Evolutionary conservation across 2,113 vertebrate genomes (phyloP).

Genomic region (Pedionomus torquatus): DNA sequence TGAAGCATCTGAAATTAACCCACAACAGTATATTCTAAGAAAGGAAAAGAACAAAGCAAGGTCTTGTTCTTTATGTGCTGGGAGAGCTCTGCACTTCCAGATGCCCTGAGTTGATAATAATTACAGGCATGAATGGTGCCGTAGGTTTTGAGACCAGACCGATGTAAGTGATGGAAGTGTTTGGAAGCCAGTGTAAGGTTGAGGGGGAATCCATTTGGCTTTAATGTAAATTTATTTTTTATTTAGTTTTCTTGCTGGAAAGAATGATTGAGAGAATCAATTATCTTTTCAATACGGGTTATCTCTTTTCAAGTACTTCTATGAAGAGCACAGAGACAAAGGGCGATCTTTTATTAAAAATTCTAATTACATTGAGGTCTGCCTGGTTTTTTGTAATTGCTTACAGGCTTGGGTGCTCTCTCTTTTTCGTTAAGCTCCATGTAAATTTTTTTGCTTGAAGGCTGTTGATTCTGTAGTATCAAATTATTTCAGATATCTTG

Average conservation of each 20-base stretch:
- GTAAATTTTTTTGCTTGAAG: not conserved
- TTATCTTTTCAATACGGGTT: not conserved
- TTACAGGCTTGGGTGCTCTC: not conserved
- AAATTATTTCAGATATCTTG: not conserved
- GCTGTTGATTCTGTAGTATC: not conserved
- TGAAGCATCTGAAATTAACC: not conserved
- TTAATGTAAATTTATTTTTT: not conserved
- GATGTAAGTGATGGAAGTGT: not conserved
- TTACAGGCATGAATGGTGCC: not conserved
- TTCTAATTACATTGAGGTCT: not conserved
- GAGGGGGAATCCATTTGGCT: not conserved
- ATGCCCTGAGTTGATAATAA: not conserved
- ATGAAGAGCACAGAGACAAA: not conserved
- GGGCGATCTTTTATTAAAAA: not conserved
- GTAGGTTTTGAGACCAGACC: not conserved
- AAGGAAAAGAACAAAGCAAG: not conserved
- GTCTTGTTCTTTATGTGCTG: not conserved
- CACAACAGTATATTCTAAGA: not conserved
- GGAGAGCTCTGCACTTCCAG: not conserved
- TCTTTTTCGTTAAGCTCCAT: not conserved
- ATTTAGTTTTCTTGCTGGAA: not conserved
- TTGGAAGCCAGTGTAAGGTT: rapidly evolving
- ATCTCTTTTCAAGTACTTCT: not conserved
- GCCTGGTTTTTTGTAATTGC: not conserved
- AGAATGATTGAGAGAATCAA: not conserved